These are phyloP conservation scores for Brachionus rubens DNA, from an alignment of 1,140 invertebrate genomes.

Conservation along the genomic window DNA sequence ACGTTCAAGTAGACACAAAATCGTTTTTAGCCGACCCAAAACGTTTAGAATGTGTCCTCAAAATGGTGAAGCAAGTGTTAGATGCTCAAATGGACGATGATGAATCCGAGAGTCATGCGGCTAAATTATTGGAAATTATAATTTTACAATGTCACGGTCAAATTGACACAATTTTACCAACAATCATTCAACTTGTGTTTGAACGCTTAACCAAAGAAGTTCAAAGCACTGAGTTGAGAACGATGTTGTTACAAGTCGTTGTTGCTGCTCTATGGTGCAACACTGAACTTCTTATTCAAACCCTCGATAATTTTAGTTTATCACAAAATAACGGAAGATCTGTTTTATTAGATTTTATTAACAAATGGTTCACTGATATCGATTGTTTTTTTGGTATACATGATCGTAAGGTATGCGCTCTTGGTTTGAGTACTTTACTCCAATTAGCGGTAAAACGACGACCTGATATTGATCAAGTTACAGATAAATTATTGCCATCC, in stretches of 20 bases:
- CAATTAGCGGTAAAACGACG: conserved; percentile 69
- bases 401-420: conserved; percentile 87
- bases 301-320: conserved; percentile 67
- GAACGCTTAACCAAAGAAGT: conserved; percentile 77
- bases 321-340: conserved; percentile 67
- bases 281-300: conserved; percentile 75
- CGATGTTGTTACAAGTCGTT: conserved; percentile 88
- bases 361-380: conserved; percentile 90
- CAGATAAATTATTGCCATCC: conserved; percentile 78
- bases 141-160: conserved; percentile 78
- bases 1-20: conserved; percentile 87
- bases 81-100: conserved; percentile 74
- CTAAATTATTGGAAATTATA: conserved; percentile 93
- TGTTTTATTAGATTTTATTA: conserved; percentile 85
- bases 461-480: conserved; percentile 71
- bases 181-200: conserved; percentile 83
- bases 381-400: conserved; percentile 92
- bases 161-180: conserved; percentile 70
- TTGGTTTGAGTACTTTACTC: conserved; percentile 84
- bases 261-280: conserved; percentile 96
- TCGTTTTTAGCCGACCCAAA: conserved; percentile 86
- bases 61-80: conserved; percentile 84
- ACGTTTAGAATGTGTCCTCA: conserved; percentile 83
- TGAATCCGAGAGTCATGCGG: conserved; percentile 92
- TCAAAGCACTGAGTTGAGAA: conserved; percentile 80